Conservation (phyloP, 2,797 vertebrate species). For the Antennarius maculatus region DNA sequence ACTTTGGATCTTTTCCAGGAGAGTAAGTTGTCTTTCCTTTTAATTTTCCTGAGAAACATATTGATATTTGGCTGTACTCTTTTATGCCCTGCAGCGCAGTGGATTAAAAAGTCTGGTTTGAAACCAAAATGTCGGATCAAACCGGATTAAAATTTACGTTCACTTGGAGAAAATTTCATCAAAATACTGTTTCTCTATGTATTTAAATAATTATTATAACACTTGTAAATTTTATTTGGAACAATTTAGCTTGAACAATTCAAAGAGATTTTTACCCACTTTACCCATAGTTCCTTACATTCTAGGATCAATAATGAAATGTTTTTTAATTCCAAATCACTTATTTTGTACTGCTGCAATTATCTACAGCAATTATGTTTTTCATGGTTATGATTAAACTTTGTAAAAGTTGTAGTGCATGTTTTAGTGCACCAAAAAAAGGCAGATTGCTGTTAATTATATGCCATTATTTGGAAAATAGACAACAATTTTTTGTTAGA, state of each 20-base stretch:
- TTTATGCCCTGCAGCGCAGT: conserved; percentile 32
- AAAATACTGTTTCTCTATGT: conserved; percentile 14
- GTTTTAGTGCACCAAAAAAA: no score
- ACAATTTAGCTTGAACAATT: neutral
- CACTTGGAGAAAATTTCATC: conserved; percentile 13
- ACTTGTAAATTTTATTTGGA: neutral
- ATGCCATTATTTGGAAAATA: no score
- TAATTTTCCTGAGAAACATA: conserved; percentile 44
- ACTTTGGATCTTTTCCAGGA: conserved; percentile 38
- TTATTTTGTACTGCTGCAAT: neutral
- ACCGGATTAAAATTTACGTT: conserved; percentile 46
- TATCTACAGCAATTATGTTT: neutral
- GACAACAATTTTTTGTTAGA: no score
- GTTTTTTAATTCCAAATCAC: conserved; percentile 6
- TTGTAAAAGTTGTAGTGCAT: no score
- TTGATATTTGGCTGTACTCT: conserved; percentile 31
- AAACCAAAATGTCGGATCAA: conserved; percentile 49
- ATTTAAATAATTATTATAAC: conserved; percentile 2
- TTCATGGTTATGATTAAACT: no score
- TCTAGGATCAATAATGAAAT: neutral
- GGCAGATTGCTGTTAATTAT: no score
- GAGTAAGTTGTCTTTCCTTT: conserved; percentile 26
- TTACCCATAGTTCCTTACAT: neutral
- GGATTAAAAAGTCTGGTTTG: conserved; percentile 53
- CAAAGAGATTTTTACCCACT: neutral